Conservation (phyloP, 2,888 invertebrate genomes). For the Ischnus inquisitorius region DNA sequence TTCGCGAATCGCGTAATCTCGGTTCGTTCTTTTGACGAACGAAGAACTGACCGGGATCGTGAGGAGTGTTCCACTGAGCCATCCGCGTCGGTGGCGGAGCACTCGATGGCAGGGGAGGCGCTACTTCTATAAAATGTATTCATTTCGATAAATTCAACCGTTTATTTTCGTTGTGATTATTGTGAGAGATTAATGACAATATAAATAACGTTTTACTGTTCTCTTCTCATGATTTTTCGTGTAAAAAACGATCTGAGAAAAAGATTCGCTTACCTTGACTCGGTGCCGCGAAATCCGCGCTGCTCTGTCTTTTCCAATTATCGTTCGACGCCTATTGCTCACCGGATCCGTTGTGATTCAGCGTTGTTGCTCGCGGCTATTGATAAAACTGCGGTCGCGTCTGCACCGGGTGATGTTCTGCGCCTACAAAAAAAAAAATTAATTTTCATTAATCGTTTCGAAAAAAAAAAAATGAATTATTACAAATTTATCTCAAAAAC, state of each 20-base stretch:
- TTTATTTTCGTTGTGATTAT: constrained; percentile 6
- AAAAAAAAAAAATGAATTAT: too few relatives aligned
- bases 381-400: constrained; percentile 82
- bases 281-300: constrained; percentile 77
- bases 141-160: constrained; percentile 67
- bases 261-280: constrained; percentile 79
- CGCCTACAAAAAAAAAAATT: too few relatives aligned
- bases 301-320: constrained; percentile 81
- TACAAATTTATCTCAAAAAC: too few relatives aligned
- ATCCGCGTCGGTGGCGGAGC: constrained; percentile 86
- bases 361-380: constrained; percentile 77
- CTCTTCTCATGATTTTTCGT: not conserved
- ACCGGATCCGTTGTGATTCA: constrained; percentile 83
- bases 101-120: constrained; percentile 88
- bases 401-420: too few relatives aligned
- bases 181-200: constrained; percentile 14
- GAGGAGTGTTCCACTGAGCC: constrained; percentile 81
- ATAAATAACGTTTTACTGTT: not conserved
- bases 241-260: not conserved
- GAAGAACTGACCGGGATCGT: constrained; percentile 82
- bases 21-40: constrained; percentile 66
- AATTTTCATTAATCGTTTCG: too few relatives aligned
- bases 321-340: constrained; percentile 80
- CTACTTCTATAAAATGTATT: constrained; percentile 86
- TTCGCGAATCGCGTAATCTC: constrained; percentile 15